Conservation (phyloP, 92 coral and sea anemone species). For the Epizoanthus fatuus region DNA sequence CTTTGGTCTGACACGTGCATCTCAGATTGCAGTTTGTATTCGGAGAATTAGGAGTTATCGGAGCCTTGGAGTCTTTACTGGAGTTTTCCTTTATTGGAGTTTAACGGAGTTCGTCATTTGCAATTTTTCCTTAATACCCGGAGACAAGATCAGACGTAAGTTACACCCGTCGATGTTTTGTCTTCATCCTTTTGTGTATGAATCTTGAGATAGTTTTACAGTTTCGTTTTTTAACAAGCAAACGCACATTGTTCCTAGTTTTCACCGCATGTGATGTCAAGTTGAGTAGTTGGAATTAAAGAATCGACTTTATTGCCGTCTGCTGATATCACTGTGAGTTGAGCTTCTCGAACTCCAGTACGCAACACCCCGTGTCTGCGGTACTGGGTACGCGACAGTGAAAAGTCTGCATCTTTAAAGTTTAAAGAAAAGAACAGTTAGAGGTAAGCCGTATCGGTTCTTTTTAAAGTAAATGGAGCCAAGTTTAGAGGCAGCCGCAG, state of each 20-base stretch:
- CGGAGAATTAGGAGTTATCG: neutral
- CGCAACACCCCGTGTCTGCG: neutral
- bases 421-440: neutral
- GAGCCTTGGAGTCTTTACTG: neutral
- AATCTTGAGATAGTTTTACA: neutral
- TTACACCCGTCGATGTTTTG: neutral
- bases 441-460: neutral
- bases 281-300: neutral
- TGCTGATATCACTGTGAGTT: slow-evolving; percentile 24
- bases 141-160: slow-evolving; percentile 9
- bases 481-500: slow-evolving; percentile 19
- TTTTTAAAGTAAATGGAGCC: slow-evolving; percentile 19
- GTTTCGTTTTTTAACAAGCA: neutral
- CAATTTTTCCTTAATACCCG: neutral
- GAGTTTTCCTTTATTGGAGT: neutral
- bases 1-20: neutral
- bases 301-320: slow-evolving; percentile 9
- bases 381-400: too few relatives aligned
- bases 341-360: slow-evolving; percentile 18
- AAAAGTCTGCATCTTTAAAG: too few relatives aligned
- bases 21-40: neutral
- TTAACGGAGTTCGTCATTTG: neutral
- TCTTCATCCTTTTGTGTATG: neutral
- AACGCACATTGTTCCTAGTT: slow-evolving; percentile 13
- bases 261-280: slow-evolving; percentile 10